Evolutionary conservation across 2,113 vertebrate species (phyloP), one percentile per base, ranked within the genome.

Genomic region (Strix aluco): DNA sequence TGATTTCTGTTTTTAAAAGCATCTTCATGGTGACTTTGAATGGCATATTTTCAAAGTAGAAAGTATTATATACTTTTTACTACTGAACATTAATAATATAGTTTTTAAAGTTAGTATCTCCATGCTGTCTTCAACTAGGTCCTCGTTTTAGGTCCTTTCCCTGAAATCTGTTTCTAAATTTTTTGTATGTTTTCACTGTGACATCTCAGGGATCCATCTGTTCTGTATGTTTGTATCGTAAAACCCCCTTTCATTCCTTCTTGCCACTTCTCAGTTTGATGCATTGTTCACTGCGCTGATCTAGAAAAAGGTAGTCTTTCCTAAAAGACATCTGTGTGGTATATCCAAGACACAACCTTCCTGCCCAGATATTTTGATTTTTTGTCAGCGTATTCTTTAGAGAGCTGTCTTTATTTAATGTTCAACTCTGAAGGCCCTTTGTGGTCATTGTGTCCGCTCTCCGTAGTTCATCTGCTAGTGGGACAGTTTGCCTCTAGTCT

Each of bases 1-100:
- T 78, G 72, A 80, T 75, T 95, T 95, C 67, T 52, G 67, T 83
- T 77, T 90, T 92, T 34, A 86, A 81, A 91, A 82, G 15, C 78
- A 16, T 49, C 17, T 25, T 96, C 88, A 61, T 2, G 4, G 26
- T 94, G 69, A 52, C 79, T 88, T 88, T 69, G 40, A 77, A 42
- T 46, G 42, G 25, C 20, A 15, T 59, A 42, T 81, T 92, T 95
- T 94, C 42, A 49, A 77, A 91, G 66, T 44, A 87, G 77, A 25
- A 94, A 62, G 72, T n/a, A 62, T 29, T 75, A 13, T 42, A 4
- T 74, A 21, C 42, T 85, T 1, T 2, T 47, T 93, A 32, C 52
- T 73, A 47, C 86, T 65, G 46, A 13, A 42, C 46, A 46, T 55
- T 26, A 32, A 30, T 89, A 30, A 17, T 12, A 82, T 62, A 32